Percentiles rank a stretch among this genome's conserved stretches.
Evolutionary conservation across 2,113 vertebrate species (phyloP).

Genomic region (Laticauda colubrina): DNA sequence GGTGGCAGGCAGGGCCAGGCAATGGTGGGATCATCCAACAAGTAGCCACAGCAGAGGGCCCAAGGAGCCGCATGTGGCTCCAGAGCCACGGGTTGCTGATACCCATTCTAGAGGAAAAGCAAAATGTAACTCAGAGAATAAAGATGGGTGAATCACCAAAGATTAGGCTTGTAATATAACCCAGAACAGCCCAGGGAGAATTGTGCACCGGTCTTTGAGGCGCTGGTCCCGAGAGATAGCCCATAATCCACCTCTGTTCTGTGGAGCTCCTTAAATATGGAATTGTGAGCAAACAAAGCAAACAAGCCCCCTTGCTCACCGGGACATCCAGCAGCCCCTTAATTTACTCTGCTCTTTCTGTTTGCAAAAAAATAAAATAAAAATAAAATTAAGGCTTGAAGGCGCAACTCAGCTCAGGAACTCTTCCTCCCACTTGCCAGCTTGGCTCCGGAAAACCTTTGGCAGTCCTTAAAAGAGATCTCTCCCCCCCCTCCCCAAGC

Average conservation of each 20-base stretch:
- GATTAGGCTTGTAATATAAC: neutral
- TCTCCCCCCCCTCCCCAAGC: neutral
- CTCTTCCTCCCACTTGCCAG: neutral
- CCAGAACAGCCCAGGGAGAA: neutral
- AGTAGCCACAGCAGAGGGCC: no score
- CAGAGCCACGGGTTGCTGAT: no score
- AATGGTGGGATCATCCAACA: no score
- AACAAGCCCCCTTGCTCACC: neutral
- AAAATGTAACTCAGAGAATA: neutral
- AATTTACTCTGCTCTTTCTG: neutral
- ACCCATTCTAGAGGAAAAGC: neutral
- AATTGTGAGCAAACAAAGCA: neutral
- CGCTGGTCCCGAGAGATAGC: neutral
- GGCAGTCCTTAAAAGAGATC: neutral
- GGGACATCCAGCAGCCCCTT: neutral
- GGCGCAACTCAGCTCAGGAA: neutral
- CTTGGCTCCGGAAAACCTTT: conserved; percentile 18
- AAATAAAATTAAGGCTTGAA: neutral
- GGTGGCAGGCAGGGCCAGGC: no score
- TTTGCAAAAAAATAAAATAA: neutral
- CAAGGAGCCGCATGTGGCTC: no score
- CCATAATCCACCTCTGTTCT: neutral
- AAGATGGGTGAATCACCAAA: neutral
- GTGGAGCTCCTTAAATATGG: neutral
- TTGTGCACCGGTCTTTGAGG: neutral